A percentile compares a stretch with the other conserved stretches of the same genome.
These are phyloP conservation scores for Nowickia ferox DNA, from an alignment of 2,888 invertebrate genomes.

Conservation along the genomic window DNA sequence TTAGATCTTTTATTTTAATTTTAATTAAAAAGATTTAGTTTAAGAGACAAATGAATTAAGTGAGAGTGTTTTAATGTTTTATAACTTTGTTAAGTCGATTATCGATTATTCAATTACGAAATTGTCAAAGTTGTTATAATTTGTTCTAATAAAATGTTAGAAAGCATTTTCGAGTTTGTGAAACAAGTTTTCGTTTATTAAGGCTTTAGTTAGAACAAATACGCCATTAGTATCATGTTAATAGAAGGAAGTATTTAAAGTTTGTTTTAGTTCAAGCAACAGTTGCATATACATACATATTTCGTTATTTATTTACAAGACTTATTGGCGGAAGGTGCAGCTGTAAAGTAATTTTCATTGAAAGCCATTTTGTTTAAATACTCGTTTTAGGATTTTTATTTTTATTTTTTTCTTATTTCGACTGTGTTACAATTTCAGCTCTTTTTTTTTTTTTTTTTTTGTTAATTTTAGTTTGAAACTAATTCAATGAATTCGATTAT, in stretches of 20 bases:
- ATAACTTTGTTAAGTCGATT: slow-evolving; percentile 17
- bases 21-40: slow-evolving; percentile 13
- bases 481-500: too few species aligned
- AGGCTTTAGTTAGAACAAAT: neutral
- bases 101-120: slow-evolving; percentile 20
- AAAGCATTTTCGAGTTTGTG: neutral
- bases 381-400: neutral
- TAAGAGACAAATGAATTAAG: slow-evolving; percentile 44
- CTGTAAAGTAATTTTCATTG: neutral
- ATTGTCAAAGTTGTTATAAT: neutral
- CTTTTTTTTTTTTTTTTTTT: too few species aligned
- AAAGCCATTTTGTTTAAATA: neutral
- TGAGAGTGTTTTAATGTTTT: slow-evolving; percentile 51
- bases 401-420: neutral
- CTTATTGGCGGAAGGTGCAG: neutral
- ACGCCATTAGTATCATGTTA: slow-evolving; percentile 15
- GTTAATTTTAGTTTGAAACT: too few species aligned
- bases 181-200: neutral
- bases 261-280: neutral
- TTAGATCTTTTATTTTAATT: slow-evolving; percentile 39
- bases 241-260: neutral
- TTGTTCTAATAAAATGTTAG: slow-evolving; percentile 17
- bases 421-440: neutral
- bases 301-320: neutral
- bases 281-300: neutral